Evolutionary conservation across 2,888 invertebrate species (phyloP).

Genomic region (Endotricha flammealis): DNA sequence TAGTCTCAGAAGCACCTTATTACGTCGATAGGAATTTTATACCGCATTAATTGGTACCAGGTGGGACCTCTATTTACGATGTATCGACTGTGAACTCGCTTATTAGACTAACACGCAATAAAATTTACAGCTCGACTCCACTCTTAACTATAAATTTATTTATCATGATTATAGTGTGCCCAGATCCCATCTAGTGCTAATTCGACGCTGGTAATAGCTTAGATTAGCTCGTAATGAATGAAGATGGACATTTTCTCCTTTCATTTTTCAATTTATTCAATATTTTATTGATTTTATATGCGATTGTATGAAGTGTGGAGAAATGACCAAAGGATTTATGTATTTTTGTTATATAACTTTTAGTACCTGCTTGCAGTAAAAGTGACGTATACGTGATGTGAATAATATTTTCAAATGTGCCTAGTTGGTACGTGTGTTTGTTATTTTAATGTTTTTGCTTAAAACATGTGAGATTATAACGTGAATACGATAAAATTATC

Average conservation of each 20-base stretch:
- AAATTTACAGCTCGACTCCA: conserved; percentile 32
- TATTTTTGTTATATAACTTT: too few species aligned
- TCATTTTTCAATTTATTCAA: too few species aligned
- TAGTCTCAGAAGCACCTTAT: conserved; percentile 25
- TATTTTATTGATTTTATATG: too few species aligned
- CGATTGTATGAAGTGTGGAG: too few species aligned
- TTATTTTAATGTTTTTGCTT: too few species aligned
- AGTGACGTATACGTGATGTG: too few species aligned
- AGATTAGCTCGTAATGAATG: neutral
- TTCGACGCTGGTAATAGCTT: conserved; percentile 4
- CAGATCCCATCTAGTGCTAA: conserved; percentile 11
- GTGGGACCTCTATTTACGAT: conserved; percentile 31
- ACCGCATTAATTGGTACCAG: conserved; percentile 25
- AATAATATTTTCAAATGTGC: too few species aligned
- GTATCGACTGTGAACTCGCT: conserved; percentile 27
- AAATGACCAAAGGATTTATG: too few species aligned
- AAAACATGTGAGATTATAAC: too few species aligned
- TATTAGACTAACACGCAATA: conserved; percentile 32
- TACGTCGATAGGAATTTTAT: conserved; percentile 26
- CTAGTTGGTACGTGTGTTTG: too few species aligned
- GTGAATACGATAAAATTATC: too few species aligned
- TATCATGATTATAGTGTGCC: conserved; percentile 15
- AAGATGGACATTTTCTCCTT: neutral
- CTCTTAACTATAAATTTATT: conserved; percentile 36
- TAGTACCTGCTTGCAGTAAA: too few species aligned